Base-by-base conservation (phyloP, 2,888 invertebrate genomes). In the Clepsis dumicolana region DNA sequence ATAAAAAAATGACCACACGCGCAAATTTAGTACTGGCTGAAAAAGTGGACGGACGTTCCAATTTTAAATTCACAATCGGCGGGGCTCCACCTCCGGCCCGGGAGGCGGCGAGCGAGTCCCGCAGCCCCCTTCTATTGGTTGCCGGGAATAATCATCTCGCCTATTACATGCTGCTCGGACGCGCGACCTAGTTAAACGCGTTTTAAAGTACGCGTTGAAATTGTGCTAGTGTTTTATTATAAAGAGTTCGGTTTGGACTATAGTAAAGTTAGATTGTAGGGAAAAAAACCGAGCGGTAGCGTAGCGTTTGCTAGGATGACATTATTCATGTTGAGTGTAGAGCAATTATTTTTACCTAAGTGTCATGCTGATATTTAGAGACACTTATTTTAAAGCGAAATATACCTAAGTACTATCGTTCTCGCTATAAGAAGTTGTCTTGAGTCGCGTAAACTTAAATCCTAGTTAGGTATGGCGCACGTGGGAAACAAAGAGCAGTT, bases 51-150 rank as follows among this genome's bases (percentile, higher is more conserved):
- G 32, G 53, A 24, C 27, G 52, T 67, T 66, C 65, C 44, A 48
- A 64, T 61, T 68, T 65, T 59, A 60, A 65, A 68, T 68, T 68
- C 59, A 56, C 65, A 65, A 41, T 65, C 35, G 56, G 50, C 27
- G 25, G 54, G 44, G 25, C 41, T 50, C 60, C 48, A 44, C 71
- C 71, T 71, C 73, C 70, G 48, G 21, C 70, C 72, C 65, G 41
- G 66, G 68, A 68, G 68, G 67, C 67, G 67, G 67, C 60, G 44
- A 32, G 25, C 61, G 44, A 25, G 54, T 66, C 66, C 62, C 63
- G 62, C 52, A 87, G 81, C 80, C 80, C 78, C 82, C 60, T 79
- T 79, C 81, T 83, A 93, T 93, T 93, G 93, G 93, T 82, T 77
- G 87, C 77, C 76, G 74, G 71, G 76, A 77, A 77, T 82, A 82